Evolutionary conservation across 1,140 invertebrate genomes (phyloP), one percentile per base, ranked within the genome.

Genomic region (Dinothrombium tinctorium): DNA sequence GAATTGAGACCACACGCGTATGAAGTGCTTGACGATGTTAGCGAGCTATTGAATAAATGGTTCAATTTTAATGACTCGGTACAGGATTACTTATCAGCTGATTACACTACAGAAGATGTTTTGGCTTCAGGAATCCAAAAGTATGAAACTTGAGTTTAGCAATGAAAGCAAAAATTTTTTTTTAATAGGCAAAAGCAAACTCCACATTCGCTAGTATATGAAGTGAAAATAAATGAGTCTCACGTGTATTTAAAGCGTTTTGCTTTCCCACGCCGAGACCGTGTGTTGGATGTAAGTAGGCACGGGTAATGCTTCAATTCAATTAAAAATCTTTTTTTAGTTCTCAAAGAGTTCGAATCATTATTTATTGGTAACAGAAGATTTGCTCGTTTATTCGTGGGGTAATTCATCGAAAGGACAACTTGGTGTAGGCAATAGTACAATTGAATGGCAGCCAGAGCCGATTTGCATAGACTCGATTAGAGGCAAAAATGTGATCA

Each of bases 381-480:
- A 77, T 52, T 60, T 63, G 24, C 56, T 66, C 11, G 71, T 76
- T 12, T 78, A 67, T 51, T 64, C 68, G 4, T 79, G 74, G 75
- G 76, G 76, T 22, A 64, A 70, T 52, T 71, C 71, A 9, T 57
- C 50, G 35, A 62, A 61, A 49, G 75, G 76, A 21, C 72, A 78
- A 54, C 56, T 78, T 37, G 74, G 74, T 2, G 65, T 72, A 45
- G 71, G 69, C 1, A 5, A 24, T 26, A 11, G 12, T 7, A 11
- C 15, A 11, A 3, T 11, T 20, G 14, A 28, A 11, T 28, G 17
- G 23, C 6, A 39, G 15, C 5, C 14, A n/a, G 41, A 45, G 41
- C 35, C 47, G 21, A 20, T 8, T 14, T 4, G 23, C 8, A 40
- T 53, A 14, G 41, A 52, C 23, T 47, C 33, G 19, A 24, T 53